Conservation (phyloP, 2,113 vertebrate species). For the Pristiophorus japonicus region DNA sequence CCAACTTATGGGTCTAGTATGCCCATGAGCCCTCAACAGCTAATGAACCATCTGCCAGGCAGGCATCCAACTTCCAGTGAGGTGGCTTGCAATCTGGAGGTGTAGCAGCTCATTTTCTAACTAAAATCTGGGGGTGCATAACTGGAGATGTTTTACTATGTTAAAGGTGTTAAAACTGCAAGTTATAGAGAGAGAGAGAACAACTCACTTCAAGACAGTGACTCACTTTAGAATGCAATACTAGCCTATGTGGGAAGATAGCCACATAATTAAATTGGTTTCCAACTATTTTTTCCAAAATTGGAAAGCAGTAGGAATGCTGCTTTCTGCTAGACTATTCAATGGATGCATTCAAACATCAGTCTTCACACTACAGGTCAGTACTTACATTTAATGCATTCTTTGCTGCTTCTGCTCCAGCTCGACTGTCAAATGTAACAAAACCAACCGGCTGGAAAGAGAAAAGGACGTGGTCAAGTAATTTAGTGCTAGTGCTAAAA, state of each 20-base stretch:
- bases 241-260: background rate
- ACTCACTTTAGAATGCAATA: background rate
- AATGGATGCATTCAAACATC: constrained; percentile 35
- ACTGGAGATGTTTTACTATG: too few relatives aligned
- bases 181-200: too few relatives aligned
- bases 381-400: constrained; percentile 90
- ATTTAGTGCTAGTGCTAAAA: too few relatives aligned
- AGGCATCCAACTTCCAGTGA: too few relatives aligned
- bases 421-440: constrained; percentile 93
- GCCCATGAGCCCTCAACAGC: too few relatives aligned
- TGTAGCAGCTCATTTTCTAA: too few relatives aligned
- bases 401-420: constrained; percentile 94
- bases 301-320: background rate
- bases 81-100: too few relatives aligned
- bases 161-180: too few relatives aligned
- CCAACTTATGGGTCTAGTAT: too few relatives aligned
- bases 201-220: too few relatives aligned
- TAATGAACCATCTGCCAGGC: too few relatives aligned
- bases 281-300: background rate
- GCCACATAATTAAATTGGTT: background rate
- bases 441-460: constrained; percentile 90
- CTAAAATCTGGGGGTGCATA: too few relatives aligned
- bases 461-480: background rate
- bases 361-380: constrained; percentile 31
- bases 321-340: constrained; percentile 37